These are phyloP conservation scores for Cossypha caffra DNA, from an alignment of 2,797 vertebrate species.

Conservation along the genomic window DNA sequence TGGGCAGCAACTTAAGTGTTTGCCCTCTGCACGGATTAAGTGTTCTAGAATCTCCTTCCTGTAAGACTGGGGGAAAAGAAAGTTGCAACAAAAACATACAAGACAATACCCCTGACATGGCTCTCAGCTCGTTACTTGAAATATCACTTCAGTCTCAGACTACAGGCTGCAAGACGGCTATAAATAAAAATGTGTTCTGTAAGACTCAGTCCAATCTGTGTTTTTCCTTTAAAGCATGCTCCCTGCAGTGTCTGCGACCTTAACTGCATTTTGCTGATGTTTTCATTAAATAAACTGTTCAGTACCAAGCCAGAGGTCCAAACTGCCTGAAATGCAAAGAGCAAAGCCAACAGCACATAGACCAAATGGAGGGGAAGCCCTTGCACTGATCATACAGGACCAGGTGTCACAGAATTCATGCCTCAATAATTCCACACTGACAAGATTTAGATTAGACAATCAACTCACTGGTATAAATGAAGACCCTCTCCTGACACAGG, in stretches of 20 bases:
- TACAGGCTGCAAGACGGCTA: neutral
- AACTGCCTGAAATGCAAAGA: constrained; percentile 39
- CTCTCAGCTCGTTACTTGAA: neutral
- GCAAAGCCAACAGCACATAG: neutral
- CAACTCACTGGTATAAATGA: neutral
- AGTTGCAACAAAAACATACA: neutral
- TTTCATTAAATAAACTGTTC: neutral
- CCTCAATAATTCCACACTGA: neutral
- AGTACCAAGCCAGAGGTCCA: neutral
- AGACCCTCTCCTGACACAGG: neutral
- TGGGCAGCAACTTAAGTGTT: neutral
- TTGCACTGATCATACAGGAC: neutral
- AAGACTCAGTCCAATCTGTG: neutral
- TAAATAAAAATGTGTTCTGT: neutral
- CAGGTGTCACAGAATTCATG: neutral
- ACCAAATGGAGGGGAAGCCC: neutral
- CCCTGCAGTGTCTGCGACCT: neutral
- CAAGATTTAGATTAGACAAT: neutral
- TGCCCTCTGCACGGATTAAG: neutral
- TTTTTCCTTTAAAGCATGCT: neutral
- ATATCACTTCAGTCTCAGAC: neutral
- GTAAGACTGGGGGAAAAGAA: neutral
- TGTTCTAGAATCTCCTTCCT: neutral
- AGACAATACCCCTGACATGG: neutral
- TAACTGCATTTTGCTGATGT: neutral